These are phyloP conservation scores for Caenorhabditis doughertyi DNA, from an alignment of 2,888 invertebrate species.

Conservation along the genomic window DNA sequence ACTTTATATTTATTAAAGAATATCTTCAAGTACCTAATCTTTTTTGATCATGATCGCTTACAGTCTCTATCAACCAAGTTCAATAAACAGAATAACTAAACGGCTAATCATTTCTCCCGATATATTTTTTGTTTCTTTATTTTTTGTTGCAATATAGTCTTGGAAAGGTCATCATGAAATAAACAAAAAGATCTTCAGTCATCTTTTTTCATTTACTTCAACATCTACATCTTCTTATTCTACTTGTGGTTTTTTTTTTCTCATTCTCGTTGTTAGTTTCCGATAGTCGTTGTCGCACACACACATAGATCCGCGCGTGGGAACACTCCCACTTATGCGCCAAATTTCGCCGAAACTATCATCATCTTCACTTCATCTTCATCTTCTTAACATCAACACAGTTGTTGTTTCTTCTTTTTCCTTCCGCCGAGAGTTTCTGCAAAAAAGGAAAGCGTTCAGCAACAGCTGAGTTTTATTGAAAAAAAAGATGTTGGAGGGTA, in stretches of 20 bases:
- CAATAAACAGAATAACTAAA: conserved; percentile 32
- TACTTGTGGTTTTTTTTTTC: conserved; percentile 15
- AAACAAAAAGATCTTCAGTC: conserved; percentile 38
- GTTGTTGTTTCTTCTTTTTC: conserved; percentile 24
- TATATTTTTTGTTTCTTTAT: neutral
- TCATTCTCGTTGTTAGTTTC: conserved; percentile 52
- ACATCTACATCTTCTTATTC: conserved; percentile 11
- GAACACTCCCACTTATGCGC: conserved; percentile 61
- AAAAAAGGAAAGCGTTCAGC: neutral
- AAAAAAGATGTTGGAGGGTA: neutral
- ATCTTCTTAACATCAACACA: conserved; percentile 31
- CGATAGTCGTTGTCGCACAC: conserved; percentile 45
- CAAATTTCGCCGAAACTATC: conserved; percentile 63
- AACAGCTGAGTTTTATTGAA: conserved; percentile 40
- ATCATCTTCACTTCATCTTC: conserved; percentile 43
- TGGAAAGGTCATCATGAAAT: conserved; percentile 28
- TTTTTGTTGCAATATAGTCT: conserved; percentile 26
- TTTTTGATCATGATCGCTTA: conserved; percentile 10
- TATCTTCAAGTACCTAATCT: neutral
- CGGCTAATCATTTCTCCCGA: neutral
- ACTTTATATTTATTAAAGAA: neutral
- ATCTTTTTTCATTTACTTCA: conserved; percentile 16
- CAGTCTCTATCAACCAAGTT: conserved; percentile 1
- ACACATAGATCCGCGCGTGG: conserved; percentile 35
- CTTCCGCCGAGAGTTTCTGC: conserved; percentile 15